Evolutionary conservation across 2,888 invertebrate genomes (phyloP).

Genomic region (Microplitis manilae): DNA sequence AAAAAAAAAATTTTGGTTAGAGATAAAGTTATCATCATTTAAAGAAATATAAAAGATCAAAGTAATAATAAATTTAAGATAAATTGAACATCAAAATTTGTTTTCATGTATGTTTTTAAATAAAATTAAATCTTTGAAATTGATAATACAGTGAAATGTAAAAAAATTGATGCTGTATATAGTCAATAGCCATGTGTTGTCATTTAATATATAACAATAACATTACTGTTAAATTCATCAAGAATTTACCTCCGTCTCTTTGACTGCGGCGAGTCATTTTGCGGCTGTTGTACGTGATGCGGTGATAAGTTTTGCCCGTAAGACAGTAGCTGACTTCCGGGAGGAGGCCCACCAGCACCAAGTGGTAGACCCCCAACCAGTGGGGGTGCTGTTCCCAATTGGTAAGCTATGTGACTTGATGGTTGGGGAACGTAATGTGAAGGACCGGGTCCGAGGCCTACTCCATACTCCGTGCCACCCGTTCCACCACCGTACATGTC

Average conservation of each 20-base stretch:
- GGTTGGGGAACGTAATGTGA: constrained; percentile 65
- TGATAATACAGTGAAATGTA: no score
- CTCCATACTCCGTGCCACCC: constrained; percentile 65
- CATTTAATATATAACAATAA: constrained; percentile 17
- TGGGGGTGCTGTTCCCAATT: constrained; percentile 63
- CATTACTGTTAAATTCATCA: neutral
- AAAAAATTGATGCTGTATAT: neutral
- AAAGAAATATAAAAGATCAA: neutral
- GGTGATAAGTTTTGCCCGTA: constrained; percentile 64
- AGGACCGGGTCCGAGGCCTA: constrained; percentile 65
- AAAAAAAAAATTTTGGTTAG: neutral
- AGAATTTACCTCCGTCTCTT: constrained; percentile 64
- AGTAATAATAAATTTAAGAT: no score
- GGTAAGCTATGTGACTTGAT: constrained; percentile 61
- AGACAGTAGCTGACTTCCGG: constrained; percentile 64
- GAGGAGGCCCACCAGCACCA: constrained; percentile 43
- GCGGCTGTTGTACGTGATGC: constrained; percentile 65
- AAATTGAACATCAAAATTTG: no score
- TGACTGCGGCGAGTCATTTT: constrained; percentile 59
- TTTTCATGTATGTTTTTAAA: no score
- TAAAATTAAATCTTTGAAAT: no score
- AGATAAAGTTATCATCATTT: neutral
- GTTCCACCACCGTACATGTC: constrained; percentile 68
- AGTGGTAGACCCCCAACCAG: constrained; percentile 50
- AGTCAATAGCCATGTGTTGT: neutral